A percentile compares a stretch with the other conserved stretches of the same genome.
Evolutionary conservation across 2,888 invertebrate genomes (phyloP).

Genomic region (Mesochorus sp.): DNA sequence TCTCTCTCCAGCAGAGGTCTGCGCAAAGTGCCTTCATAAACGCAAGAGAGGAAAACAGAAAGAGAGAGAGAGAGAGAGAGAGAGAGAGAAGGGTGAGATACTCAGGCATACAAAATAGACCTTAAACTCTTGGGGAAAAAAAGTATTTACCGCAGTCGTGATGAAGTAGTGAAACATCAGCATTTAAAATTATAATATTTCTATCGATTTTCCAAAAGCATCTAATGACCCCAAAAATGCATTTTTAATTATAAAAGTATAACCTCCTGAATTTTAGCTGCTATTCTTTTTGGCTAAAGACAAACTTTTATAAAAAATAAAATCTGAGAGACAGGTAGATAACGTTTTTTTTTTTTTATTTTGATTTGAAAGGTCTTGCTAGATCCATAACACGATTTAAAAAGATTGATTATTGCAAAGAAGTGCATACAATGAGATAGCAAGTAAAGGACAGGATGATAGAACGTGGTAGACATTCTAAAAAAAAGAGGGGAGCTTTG

Average conservation of each 20-base stretch:
- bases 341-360: no score
- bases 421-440: neutral
- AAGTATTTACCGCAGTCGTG: neutral
- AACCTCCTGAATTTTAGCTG: no score
- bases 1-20: neutral
- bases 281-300: no score
- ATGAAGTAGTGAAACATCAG: neutral
- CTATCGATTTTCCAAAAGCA: no score
- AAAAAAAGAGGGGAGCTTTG: constrained; percentile 8
- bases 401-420: neutral
- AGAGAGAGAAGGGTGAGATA: neutral
- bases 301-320: no score
- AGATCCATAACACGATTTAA: neutral
- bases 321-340: no score
- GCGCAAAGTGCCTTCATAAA: constrained; percentile 6
- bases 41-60: neutral
- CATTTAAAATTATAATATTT: neutral
- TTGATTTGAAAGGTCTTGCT: no score
- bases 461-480: neutral
- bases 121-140: neutral
- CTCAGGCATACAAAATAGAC: neutral
- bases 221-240: no score
- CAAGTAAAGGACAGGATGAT: neutral
- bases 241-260: no score
- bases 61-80: neutral